Evolutionary conservation across 2,888 invertebrate species (phyloP), one percentile per base, ranked within the genome.

Genomic region (Aproaerema taeniolella): DNA sequence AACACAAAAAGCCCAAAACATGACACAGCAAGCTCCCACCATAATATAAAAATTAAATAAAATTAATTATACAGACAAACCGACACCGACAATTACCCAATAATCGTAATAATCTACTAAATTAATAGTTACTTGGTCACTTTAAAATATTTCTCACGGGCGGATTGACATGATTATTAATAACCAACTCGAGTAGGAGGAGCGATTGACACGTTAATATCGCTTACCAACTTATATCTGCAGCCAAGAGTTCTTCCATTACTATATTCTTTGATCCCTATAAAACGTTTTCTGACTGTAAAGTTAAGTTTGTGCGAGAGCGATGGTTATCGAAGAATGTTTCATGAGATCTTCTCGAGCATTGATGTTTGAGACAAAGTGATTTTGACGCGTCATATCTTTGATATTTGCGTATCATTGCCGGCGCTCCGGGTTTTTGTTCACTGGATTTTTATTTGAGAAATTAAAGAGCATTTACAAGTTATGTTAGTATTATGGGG

Each of bases 151-250:
- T 82, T 85, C 83, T 83, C 83, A 85, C 82, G 83, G 67, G 53
- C 45, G 54, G 66, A 77, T 76, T 79, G 81, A 82, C 81, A 77
- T 72, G 74, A 75, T 81, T 81, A 81, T 80, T 81, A 80, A 79
- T 79, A 79, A 70, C 63, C 58, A 59, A 36, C 56, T 68, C 50
- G 46, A 46, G 67, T 59, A 68, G 73, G 73, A 80, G 78, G 77
- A 65, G 79, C 79, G 74, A 72, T 81, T 79, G 82, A 82, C 81
- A 79, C 78, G 64, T 83, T 80, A 80, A 77, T 78, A 73, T 67
- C 50, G 51, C 53, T 50, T 41, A 62, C 70, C 53, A 60, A 48
- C 20, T 43, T 49, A 45, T 29, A 5, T 37, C 26, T 20, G 16
- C 9, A 6, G 7, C 10, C 10, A 4, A n/a, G 38, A 39, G 39